Evolutionary conservation across 1,140 invertebrate genomes (phyloP).

Genomic region (Tetramorium alpestre): DNA sequence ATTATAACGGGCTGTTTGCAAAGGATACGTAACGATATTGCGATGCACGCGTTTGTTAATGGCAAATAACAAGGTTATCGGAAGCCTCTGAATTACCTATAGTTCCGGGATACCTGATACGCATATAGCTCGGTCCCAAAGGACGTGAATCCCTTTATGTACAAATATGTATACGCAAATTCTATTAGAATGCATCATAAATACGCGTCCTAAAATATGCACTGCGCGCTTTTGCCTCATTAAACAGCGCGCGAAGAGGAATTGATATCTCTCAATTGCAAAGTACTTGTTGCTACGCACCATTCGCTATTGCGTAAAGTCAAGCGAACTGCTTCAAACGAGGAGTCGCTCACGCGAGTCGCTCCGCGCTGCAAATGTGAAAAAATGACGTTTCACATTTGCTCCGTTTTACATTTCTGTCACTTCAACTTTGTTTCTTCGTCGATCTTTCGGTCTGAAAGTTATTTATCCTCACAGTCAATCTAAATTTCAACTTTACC

Average conservation of each 20-base stretch:
- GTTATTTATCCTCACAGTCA: constrained; percentile 17
- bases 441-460: constrained; percentile 15
- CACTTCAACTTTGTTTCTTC: neutral
- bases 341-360: neutral
- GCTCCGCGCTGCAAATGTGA: neutral
- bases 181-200: constrained; percentile 2
- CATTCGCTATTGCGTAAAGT: neutral
- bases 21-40: constrained; percentile 8
- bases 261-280: neutral
- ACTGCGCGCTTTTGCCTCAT: neutral
- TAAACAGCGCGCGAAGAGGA: neutral
- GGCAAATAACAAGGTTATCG: constrained; percentile 14
- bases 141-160: constrained; percentile 10
- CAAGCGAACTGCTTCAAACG: neutral
- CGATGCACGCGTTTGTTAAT: neutral
- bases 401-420: neutral
- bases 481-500: constrained; percentile 48
- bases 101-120: neutral
- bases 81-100: neutral
- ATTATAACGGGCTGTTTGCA: constrained; percentile 8
- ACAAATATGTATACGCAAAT: constrained; percentile 16
- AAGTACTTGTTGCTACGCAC: neutral
- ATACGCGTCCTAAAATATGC: neutral
- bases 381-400: neutral
- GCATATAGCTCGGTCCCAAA: constrained; percentile 9